Conservation (phyloP, 2,113 vertebrate genomes). For the Meriones unguiculatus region DNA sequence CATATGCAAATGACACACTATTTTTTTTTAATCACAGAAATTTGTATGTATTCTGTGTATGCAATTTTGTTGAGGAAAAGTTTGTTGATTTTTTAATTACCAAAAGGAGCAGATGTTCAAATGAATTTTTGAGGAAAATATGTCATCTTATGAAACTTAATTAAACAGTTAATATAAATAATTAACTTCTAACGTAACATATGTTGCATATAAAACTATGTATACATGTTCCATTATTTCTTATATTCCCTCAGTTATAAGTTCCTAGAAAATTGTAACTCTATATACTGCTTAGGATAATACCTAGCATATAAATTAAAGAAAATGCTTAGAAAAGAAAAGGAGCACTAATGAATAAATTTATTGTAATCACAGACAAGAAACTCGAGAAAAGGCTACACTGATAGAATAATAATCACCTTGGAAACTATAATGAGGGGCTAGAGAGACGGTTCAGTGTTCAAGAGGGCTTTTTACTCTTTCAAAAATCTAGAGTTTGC, state of each 20-base stretch:
- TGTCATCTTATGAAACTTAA: conserved; percentile 69
- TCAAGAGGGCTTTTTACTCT: not conserved
- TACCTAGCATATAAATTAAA: conserved; percentile 27
- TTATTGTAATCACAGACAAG: not conserved
- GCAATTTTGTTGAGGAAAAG: conserved; percentile 36
- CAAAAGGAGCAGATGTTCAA: conserved; percentile 64
- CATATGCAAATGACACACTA: not conserved
- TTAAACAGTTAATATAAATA: conserved; percentile 72
- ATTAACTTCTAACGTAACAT: conserved; percentile 62
- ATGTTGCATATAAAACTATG: conserved; percentile 62
- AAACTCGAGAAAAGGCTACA: not conserved
- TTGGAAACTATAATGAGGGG: not conserved
- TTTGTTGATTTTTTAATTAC: conserved; percentile 63
- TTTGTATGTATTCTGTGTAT: not conserved
- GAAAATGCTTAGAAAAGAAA: not conserved
- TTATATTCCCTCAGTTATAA: conserved; percentile 43
- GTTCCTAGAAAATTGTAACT: not conserved
- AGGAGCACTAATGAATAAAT: not conserved
- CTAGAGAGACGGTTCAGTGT: too few species aligned
- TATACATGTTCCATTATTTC: not conserved
- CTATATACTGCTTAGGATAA: not conserved
- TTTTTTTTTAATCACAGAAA: not conserved
- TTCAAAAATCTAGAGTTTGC: not conserved
- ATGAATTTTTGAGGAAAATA: conserved; percentile 58
- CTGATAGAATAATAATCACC: not conserved